Conservation (phyloP, 2,797 vertebrate genomes). For the Lepilemur septentrionalis region DNA sequence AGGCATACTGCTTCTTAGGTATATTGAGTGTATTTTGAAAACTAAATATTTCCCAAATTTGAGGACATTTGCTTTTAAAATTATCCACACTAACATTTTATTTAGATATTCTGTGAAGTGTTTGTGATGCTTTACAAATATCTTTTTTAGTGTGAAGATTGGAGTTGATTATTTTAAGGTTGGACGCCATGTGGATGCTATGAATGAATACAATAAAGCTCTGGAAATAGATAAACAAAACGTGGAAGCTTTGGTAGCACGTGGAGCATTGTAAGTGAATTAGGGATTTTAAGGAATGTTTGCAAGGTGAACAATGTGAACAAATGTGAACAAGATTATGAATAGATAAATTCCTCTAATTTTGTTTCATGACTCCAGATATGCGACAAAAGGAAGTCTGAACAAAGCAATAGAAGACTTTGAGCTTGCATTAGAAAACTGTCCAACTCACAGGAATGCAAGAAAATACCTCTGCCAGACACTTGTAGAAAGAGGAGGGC, state of each 20-base stretch:
- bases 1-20: not conserved
- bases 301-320: not conserved
- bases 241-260: conserved; percentile 96
- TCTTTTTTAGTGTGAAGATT: conserved; percentile 90
- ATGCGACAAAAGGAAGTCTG: conserved; percentile 96
- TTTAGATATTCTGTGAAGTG: conserved; percentile 35
- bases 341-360: not conserved
- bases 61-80: conserved; percentile 44
- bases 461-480: conserved; percentile 99
- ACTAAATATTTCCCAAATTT: conserved; percentile 27
- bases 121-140: conserved; percentile 34
- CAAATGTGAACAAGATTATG: not conserved
- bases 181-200: conserved; percentile 95
- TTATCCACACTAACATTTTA: not conserved
- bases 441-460: conserved; percentile 96
- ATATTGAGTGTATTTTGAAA: not conserved
- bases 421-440: conserved; percentile 93
- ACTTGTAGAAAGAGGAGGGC: conserved; percentile 95
- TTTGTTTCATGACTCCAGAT: conserved; percentile 84
- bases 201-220: conserved; percentile 99
- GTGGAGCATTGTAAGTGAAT: conserved; percentile 95
- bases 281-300: not conserved
- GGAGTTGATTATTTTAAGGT: conserved; percentile 98
- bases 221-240: conserved; percentile 96
- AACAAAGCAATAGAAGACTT: conserved; percentile 97